Evolutionary conservation across 2,888 invertebrate species (phyloP).

Genomic region (Macrostomum cliftonense): DNA sequence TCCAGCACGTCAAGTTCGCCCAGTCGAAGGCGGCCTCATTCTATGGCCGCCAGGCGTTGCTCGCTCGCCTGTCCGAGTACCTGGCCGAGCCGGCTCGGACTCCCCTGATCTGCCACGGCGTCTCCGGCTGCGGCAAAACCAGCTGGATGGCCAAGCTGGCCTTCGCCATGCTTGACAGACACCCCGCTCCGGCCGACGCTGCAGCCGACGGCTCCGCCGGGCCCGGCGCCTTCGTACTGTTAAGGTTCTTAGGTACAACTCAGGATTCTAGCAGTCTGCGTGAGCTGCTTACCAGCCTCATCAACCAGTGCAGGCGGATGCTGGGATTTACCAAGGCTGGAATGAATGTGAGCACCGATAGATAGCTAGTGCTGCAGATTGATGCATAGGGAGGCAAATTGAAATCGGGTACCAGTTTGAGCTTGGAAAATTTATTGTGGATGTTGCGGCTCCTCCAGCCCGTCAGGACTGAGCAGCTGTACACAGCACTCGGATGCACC

Average conservation of each 20-base stretch:
- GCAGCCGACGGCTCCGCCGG: no score
- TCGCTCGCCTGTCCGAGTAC: slow-evolving; percentile 46
- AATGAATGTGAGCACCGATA: slow-evolving; percentile 6
- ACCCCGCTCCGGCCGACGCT: no score
- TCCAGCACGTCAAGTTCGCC: slow-evolving; percentile 54
- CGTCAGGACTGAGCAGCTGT: no score
- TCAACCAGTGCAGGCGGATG: slow-evolving; percentile 15
- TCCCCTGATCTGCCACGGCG: slow-evolving; percentile 56
- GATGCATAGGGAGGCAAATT: no score
- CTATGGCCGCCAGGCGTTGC: slow-evolving; percentile 50
- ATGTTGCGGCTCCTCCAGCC: no score
- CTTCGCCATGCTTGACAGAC: no score
- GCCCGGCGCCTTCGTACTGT: neutral
- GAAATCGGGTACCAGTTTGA: no score
- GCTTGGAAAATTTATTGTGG: no score
- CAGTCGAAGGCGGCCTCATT: slow-evolving; percentile 52
- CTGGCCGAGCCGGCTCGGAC: slow-evolving; percentile 14
- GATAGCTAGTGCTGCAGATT: no score
- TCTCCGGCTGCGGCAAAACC: slow-evolving; percentile 65
- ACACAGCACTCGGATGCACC: no score
- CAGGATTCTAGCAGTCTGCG: slow-evolving; percentile 18
- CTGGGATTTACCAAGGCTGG: neutral
- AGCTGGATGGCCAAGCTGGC: slow-evolving; percentile 56
- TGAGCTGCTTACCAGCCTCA: slow-evolving; percentile 17
- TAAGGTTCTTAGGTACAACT: slow-evolving; percentile 26